These are phyloP conservation scores for Paracentrotus lividus DNA, from an alignment of 53 echinoderm and acorn worm species.

Conservation along the genomic window DNA sequence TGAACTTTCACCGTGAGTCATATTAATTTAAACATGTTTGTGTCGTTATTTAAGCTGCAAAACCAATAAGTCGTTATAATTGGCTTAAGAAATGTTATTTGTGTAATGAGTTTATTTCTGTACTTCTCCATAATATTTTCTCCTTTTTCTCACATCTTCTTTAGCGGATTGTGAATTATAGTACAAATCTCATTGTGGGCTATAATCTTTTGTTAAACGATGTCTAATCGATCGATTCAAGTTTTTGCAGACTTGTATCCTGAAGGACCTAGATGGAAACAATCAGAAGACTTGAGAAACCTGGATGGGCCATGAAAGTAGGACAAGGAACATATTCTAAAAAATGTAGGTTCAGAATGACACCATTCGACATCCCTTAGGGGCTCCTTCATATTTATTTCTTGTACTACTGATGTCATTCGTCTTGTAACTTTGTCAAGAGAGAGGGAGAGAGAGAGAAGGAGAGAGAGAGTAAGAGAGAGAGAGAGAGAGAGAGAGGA, in stretches of 20 bases:
- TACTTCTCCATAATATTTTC: background rate
- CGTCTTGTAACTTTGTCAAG: no score
- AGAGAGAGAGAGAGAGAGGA: background rate
- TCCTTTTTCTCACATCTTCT: background rate
- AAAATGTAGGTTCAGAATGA: background rate
- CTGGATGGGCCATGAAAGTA: background rate
- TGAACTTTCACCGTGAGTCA: background rate
- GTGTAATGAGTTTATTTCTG: background rate
- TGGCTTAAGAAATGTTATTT: background rate
- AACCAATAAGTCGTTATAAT: background rate
- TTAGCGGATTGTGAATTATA: background rate
- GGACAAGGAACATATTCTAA: background rate
- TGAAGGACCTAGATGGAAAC: no score
- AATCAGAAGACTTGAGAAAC: no score
- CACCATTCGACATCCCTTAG: background rate
- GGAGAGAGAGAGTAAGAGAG: background rate
- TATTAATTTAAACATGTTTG: background rate
- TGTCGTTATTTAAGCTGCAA: background rate
- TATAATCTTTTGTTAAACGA: background rate
- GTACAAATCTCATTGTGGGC: background rate
- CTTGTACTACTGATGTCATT: no score
- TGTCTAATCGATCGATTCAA: background rate
- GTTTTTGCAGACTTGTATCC: background rate
- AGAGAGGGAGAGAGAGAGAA: background rate
- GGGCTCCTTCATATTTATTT: no score